Conservation (phyloP, 2,797 vertebrate genomes). For the Lophura swinhoii region DNA sequence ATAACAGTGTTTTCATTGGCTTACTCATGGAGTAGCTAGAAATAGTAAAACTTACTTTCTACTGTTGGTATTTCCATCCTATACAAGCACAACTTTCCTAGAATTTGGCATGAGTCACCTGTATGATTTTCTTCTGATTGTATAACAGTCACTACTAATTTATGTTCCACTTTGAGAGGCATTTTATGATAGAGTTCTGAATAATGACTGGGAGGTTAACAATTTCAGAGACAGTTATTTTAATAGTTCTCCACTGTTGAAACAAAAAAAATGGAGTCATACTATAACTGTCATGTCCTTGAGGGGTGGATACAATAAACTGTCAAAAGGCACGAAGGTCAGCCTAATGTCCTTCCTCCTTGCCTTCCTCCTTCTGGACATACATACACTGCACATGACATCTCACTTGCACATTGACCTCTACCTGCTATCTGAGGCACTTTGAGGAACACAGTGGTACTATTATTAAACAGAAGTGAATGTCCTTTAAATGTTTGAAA, state of each 20-base stretch:
- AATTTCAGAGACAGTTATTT: neutral
- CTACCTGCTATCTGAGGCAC: neutral
- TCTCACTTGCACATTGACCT: neutral
- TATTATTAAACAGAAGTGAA: neutral
- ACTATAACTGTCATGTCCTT: neutral
- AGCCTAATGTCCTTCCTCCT: neutral
- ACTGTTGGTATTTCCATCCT: neutral
- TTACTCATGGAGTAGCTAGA: neutral
- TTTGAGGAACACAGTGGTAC: neutral
- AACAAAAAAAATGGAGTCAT: neutral
- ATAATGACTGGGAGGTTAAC: neutral
- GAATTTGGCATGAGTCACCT: neutral
- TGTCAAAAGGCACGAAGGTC: neutral
- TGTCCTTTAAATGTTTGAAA: neutral
- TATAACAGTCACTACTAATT: neutral
- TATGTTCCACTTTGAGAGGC: neutral
- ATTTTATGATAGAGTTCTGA: neutral
- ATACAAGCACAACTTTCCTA: neutral
- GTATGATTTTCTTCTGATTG: neutral
- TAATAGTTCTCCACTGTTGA: neutral
- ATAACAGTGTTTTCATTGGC: neutral
- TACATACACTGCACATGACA: neutral
- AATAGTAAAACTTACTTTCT: neutral
- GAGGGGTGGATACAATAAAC: neutral
- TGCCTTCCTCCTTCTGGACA: neutral